Conservation (phyloP, 2,888 invertebrate species). For the Euzetes globulus region DNA sequence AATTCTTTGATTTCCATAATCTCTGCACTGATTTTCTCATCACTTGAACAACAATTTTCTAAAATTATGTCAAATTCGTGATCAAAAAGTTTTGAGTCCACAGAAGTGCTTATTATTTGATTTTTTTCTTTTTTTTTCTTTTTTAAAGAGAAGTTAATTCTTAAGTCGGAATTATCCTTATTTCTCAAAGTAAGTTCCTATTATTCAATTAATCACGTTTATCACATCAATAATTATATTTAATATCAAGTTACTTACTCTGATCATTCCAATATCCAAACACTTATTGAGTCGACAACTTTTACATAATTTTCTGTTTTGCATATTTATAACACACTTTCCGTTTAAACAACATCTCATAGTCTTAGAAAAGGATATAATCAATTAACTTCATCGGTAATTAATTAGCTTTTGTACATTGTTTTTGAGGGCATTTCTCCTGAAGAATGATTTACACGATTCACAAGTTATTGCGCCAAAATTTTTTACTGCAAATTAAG, state of each 20-base stretch:
- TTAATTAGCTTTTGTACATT: not conserved
- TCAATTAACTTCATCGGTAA: not conserved
- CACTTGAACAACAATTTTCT: too few species aligned
- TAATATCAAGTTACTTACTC: not conserved
- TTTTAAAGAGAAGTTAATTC: too few species aligned
- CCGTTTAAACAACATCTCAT: not conserved
- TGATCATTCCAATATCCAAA: not conserved
- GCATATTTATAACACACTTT: not conserved
- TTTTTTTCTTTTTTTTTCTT: too few species aligned
- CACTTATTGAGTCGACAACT: not conserved
- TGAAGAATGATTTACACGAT: not conserved
- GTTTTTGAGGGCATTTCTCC: not conserved
- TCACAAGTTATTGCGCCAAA: not conserved
- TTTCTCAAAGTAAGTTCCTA: too few species aligned
- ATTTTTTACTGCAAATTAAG: not conserved
- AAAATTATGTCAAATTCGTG: too few species aligned
- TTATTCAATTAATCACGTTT: not conserved
- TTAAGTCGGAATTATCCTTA: too few species aligned
- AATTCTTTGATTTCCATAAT: too few species aligned
- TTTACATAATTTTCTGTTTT: not conserved
- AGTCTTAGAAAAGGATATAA: slow-evolving; percentile 41
- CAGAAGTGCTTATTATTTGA: too few species aligned
- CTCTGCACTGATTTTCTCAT: too few species aligned
- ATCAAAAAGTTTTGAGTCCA: too few species aligned
- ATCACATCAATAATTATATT: not conserved